Percentiles rank a stretch among this genome's conserved stretches.
Conservation (phyloP, 2,113 vertebrate species). For the Centropus unirufus region DNA sequence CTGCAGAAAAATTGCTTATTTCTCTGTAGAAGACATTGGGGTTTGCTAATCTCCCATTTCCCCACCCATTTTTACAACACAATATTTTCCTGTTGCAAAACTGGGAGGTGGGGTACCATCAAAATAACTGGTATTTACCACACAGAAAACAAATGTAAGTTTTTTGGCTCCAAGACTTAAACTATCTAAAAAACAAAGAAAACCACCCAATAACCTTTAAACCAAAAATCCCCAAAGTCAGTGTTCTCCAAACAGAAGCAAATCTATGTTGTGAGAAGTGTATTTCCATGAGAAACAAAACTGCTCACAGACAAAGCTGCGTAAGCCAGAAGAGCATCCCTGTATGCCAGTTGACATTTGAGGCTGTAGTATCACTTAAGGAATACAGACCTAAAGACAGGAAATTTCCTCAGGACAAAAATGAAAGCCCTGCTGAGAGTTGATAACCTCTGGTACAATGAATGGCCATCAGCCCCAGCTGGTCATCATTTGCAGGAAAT, state of each 20-base stretch:
- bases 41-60: neutral
- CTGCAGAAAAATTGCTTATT: neutral
- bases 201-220: neutral
- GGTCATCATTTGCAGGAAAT: neutral
- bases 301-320: neutral
- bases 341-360: neutral
- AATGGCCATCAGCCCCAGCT: neutral
- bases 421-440: neutral
- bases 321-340: neutral
- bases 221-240: neutral
- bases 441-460: neutral
- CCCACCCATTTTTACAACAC: neutral
- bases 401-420: neutral
- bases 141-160: neutral
- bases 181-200: neutral
- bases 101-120: neutral
- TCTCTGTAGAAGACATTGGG: neutral
- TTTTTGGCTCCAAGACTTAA: neutral
- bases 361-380: neutral
- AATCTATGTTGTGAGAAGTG: neutral
- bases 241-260: neutral
- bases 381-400: neutral
- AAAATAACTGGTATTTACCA: neutral
- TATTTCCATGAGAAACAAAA: conserved; percentile 11
- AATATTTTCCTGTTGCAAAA: conserved; percentile 1